phyloP scores from a whole-genome alignment of 2,113 vertebrate genomes.

The Aldabrachelys gigantea region DNA sequence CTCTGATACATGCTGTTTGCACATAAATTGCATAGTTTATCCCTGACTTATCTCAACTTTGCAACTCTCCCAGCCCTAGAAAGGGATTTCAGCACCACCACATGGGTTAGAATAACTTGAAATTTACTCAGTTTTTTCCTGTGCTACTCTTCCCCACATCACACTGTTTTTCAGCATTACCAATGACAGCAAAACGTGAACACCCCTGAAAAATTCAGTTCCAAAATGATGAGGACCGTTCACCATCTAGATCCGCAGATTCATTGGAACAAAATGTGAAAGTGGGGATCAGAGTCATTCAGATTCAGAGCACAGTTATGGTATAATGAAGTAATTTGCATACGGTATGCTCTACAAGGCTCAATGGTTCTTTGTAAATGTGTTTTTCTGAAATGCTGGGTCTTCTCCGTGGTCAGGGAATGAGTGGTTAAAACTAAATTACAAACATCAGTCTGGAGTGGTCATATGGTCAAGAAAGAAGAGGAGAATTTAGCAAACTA shows the following conservation, averaged over 20 bases:
- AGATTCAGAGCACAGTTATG: conserved; percentile 58
- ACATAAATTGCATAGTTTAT: neutral
- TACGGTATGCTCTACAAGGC: conserved; percentile 30
- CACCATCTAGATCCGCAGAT: neutral
- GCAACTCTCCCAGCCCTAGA: neutral
- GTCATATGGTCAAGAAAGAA: neutral
- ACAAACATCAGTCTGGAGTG: conserved; percentile 3
- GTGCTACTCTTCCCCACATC: rapidly evolving
- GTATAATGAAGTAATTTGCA: conserved; percentile 61
- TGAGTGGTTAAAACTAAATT: conserved; percentile 1
- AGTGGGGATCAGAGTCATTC: conserved; percentile 28
- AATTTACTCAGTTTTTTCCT: neutral
- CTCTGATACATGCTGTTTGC: neutral
- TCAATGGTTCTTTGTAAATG: conserved; percentile 63
- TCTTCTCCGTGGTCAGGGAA: neutral
- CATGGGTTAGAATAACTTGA: neutral
- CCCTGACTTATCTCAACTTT: neutral
- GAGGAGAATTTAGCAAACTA: conserved; percentile 3
- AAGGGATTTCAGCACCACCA: neutral
- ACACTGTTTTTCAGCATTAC: neutral
- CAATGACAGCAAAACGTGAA: neutral
- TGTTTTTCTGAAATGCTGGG: conserved; percentile 45
- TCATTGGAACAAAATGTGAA: conserved; percentile 15
- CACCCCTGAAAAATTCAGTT: conserved; percentile 1
- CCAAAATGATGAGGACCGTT: conserved; percentile 20